Conservation (phyloP, 2,888 invertebrate species). For the Uloborus plumipes region DNA sequence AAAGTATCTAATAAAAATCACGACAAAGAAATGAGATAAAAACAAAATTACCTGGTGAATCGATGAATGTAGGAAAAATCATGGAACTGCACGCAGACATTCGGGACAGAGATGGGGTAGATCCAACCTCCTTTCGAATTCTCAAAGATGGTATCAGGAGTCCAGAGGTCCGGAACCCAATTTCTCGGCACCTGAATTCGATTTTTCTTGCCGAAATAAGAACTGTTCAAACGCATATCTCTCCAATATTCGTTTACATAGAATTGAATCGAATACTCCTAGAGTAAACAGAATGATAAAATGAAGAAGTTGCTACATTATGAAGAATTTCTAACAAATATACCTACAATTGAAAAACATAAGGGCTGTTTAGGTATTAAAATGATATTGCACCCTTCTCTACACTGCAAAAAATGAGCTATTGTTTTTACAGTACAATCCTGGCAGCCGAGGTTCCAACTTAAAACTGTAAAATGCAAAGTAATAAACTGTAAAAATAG, state of each 20-base stretch:
- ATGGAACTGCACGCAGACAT: conserved; percentile 27
- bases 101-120: conserved; percentile 42
- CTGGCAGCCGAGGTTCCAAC: no score
- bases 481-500: no score
- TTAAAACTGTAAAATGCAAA: no score
- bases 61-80: conserved; percentile 24
- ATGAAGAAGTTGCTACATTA: no score
- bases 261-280: conserved; percentile 55
- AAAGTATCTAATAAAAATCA: no score
- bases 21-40: neutral
- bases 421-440: no score
- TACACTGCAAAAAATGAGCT: no score
- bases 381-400: no score
- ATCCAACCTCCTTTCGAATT: conserved; percentile 55
- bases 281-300: neutral
- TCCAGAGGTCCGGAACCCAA: conserved; percentile 28
- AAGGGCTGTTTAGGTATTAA: neutral
- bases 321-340: neutral
- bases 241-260: conserved; percentile 60
- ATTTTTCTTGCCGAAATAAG: neutral
- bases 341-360: no score
- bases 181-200: conserved; percentile 11
- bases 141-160: conserved; percentile 54
- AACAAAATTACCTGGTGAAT: conserved; percentile 33
- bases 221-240: conserved; percentile 23